phyloP scores from a whole-genome alignment of 2,888 invertebrate genomes.

The Diarsia mendica region DNA sequence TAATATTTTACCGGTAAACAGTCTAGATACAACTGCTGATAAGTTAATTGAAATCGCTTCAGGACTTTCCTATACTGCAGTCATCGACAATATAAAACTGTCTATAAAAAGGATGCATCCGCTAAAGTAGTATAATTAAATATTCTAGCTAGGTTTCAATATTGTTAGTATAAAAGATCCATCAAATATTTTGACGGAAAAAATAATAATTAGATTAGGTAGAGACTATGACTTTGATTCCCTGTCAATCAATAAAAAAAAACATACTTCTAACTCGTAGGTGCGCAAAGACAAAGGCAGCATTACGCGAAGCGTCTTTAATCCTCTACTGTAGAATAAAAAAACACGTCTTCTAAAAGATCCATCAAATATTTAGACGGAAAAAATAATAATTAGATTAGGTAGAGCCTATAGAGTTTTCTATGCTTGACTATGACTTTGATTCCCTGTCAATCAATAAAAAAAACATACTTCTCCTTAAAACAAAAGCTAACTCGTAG shows the following conservation, averaged over 20 bases:
- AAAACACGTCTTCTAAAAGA: constrained; percentile 16
- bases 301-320: constrained; percentile 44
- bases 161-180: not conserved
- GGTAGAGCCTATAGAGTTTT: not conserved
- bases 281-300: constrained; percentile 65
- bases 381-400: not conserved
- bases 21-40: constrained; percentile 41
- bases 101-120: not conserved
- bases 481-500: constrained; percentile 60
- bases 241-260: not conserved
- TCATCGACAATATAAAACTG: not conserved
- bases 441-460: not conserved
- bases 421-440: not conserved
- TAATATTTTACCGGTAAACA: constrained; percentile 15
- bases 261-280: constrained; percentile 57
- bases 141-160: not conserved
- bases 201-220: not conserved
- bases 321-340: not conserved
- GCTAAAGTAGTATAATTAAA: not conserved
- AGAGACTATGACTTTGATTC: not conserved
- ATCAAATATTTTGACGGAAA: not conserved
- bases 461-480: constrained; percentile 16
- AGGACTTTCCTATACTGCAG: not conserved
- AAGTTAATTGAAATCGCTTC: constrained; percentile 25
- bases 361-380: not conserved